Conservation (phyloP, 2,113 vertebrate genomes). For the Hyperoodon ampullatus region DNA sequence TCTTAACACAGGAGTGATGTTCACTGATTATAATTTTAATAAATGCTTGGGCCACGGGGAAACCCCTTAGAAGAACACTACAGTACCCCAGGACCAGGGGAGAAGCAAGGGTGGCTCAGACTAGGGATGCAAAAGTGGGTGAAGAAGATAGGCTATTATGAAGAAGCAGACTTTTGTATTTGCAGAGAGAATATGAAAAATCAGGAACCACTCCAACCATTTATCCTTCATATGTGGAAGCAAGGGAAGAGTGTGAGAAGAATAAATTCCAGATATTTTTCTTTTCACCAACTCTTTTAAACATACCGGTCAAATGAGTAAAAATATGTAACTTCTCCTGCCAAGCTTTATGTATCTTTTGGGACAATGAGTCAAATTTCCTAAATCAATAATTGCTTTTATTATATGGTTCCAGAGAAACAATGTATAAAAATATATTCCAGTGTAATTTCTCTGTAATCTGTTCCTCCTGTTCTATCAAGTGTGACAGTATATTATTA, state of each 20-base stretch:
- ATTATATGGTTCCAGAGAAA: conserved; percentile 70
- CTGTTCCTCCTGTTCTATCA: conserved; percentile 75
- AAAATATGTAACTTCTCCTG: conserved; percentile 49
- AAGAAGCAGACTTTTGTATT: background rate
- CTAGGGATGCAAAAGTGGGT: background rate
- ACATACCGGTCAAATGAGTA: conserved; percentile 52
- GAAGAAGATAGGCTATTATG: background rate
- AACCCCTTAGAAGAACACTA: background rate
- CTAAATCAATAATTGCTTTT: conserved; percentile 73
- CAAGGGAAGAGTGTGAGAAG: background rate
- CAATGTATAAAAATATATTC: conserved; percentile 75
- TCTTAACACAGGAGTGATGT: background rate
- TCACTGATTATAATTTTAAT: background rate
- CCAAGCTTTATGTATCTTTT: conserved; percentile 18
- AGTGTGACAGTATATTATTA: conserved; percentile 81
- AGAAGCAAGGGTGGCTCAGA: background rate
- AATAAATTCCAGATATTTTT: conserved; percentile 10
- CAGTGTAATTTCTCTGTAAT: conserved; percentile 72
- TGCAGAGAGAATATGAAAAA: background rate
- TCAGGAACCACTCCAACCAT: background rate
- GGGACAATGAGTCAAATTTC: conserved; percentile 60
- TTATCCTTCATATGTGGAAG: background rate
- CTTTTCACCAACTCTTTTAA: conserved; percentile 61
- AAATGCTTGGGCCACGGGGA: background rate
- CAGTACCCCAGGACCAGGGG: rapidly evolving